Conservation (phyloP, 1,140 invertebrate species). For the Plectrocnemia conspersa region DNA sequence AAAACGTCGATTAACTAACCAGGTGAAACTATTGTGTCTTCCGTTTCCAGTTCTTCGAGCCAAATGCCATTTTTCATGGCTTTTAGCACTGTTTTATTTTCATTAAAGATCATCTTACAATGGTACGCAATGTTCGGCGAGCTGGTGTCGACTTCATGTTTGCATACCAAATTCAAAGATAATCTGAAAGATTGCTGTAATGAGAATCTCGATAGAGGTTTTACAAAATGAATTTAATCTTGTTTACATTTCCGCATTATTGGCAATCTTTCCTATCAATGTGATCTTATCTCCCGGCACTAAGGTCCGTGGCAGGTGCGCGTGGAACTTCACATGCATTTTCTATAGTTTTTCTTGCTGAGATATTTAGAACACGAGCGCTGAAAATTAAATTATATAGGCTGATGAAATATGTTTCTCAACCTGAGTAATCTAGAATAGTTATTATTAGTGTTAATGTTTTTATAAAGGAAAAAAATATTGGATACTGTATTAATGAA, state of each 20-base stretch:
- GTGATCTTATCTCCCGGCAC: conserved; percentile 10
- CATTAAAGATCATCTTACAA: conserved; percentile 20
- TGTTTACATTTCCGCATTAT: conserved; percentile 17
- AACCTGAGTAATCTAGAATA: no score
- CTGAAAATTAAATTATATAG: no score
- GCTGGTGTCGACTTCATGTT: conserved; percentile 2
- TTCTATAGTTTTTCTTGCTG: no score
- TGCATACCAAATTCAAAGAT: conserved; percentile 21
- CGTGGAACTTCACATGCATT: conserved; percentile 24
- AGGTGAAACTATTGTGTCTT: conserved; percentile 8
- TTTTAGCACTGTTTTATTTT: conserved; percentile 11
- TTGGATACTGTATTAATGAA: no score
- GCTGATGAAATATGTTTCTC: no score
- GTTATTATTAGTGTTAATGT: no score
- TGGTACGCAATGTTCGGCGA: conserved; percentile 23
- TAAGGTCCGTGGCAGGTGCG: conserved; percentile 13
- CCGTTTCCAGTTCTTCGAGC: conserved; percentile 15
- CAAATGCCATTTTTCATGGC: conserved; percentile 21
- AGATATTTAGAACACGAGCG: no score
- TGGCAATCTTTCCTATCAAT: conserved; percentile 7
- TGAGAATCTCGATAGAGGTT: neutral
- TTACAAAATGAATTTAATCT: no score
- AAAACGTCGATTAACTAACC: no score
- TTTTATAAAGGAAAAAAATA: no score
- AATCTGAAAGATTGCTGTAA: conserved; percentile 23